These are phyloP conservation scores for Siniperca obscura DNA, from an alignment of 2,797 vertebrate species.

Conservation along the genomic window DNA sequence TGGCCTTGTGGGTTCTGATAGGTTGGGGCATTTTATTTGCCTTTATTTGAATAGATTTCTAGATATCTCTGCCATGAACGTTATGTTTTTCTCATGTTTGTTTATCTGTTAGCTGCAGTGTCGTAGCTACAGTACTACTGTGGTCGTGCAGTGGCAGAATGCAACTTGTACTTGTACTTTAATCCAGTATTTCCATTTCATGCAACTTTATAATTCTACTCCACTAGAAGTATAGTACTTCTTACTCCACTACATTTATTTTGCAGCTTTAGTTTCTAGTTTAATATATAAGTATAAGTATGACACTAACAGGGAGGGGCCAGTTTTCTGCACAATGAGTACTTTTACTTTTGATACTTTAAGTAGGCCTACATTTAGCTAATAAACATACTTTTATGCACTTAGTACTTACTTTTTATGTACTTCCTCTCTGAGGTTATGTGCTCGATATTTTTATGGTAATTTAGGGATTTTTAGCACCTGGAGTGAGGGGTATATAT, in stretches of 20 bases:
- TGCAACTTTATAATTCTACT: neutral
- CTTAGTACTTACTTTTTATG: too few relatives aligned
- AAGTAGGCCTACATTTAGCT: too few relatives aligned
- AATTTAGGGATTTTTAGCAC: neutral
- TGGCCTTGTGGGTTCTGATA: neutral
- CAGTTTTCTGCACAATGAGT: too few relatives aligned
- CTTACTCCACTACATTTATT: too few relatives aligned
- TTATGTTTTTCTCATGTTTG: neutral
- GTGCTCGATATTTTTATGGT: neutral
- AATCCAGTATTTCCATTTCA: neutral
- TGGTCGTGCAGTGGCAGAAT: neutral
- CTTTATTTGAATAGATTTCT: neutral
- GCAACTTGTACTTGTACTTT: neutral
- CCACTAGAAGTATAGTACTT: neutral
- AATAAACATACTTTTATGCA: too few relatives aligned
- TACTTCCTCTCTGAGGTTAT: too few relatives aligned
- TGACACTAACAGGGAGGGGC: too few relatives aligned
- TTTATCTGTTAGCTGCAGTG: neutral
- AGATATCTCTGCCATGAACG: neutral
- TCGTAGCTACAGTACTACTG: neutral
- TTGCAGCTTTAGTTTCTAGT: neutral
- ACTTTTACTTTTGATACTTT: too few relatives aligned
- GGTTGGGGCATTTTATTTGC: neutral
- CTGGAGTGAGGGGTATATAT: neutral
- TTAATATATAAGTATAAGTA: too few relatives aligned